These are phyloP conservation scores for Carcinoscorpius rotundicauda DNA, from an alignment of 1,140 invertebrate species.

Conservation along the genomic window DNA sequence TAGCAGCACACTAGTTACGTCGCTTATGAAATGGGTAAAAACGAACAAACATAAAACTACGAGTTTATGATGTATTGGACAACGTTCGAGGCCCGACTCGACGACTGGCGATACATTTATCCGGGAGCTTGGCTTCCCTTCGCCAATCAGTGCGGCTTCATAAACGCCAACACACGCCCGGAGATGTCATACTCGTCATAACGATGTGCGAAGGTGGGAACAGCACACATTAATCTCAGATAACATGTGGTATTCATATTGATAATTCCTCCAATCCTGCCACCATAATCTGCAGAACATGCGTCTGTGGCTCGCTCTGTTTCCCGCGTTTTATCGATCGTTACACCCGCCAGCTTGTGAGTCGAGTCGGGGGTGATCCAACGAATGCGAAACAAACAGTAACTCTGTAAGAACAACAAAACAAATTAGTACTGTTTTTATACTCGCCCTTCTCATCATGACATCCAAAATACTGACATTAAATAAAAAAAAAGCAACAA, in stretches of 20 bases:
- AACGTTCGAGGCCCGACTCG: too few species aligned
- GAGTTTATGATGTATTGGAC: too few species aligned
- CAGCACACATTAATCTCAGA: slow-evolving; percentile 7
- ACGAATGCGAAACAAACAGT: too few species aligned
- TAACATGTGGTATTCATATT: slow-evolving; percentile 6
- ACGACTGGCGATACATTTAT: too few species aligned
- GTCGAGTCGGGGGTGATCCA: background rate
- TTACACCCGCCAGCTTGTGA: background rate
- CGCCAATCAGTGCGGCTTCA: too few species aligned
- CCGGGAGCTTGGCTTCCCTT: too few species aligned
- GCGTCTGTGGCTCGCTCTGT: background rate
- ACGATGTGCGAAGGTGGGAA: too few species aligned
- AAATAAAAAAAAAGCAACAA: background rate
- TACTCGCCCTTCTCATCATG: background rate
- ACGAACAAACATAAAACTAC: too few species aligned
- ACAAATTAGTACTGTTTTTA: background rate
- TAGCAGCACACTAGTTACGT: too few species aligned
- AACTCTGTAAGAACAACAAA: background rate
- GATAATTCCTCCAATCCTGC: slow-evolving; percentile 6
- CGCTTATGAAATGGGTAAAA: too few species aligned
- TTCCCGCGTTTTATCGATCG: background rate
- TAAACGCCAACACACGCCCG: too few species aligned
- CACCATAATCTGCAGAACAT: background rate
- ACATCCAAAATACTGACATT: background rate
- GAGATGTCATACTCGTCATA: too few species aligned